Evolutionary conservation across 2,888 invertebrate species (phyloP), one percentile per base, ranked within the genome.

Genomic region (Ochropacha duplaris): DNA sequence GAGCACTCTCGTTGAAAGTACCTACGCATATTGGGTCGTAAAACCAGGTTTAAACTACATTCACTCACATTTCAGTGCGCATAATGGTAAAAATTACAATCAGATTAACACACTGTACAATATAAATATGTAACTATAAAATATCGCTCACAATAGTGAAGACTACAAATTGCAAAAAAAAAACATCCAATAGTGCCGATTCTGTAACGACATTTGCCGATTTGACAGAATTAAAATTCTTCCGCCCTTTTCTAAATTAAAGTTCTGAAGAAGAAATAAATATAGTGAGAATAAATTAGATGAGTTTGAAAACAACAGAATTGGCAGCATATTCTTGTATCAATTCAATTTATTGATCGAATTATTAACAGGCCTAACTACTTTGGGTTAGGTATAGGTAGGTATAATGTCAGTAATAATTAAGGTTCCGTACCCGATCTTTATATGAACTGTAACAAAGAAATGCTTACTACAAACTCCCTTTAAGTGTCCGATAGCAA

Each of bases 41-140:
- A 74, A 75, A 62, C 68, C 51, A 54, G 44, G 36, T 50, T 44
- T 52, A 56, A n/a, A 55, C 65, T 60, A 69, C 73, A 72, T 76
- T 74, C 75, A 72, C 76, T 70, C 59, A 58, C 44, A 54, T 66
- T 64, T 58, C 57, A 57, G 55, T 61, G 55, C 56, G 60, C 65
- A 66, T 61, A 65, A 65, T 62, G 56, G 58, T 61, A 55, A 54
- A 63, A 65, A 63, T 67, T 67, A 66, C 52, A 54, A 39, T 36
- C 54, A 22, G 12, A 22, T 31, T 55, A 61, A 56, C 57, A 44
- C 57, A 56, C 59, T 61, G 57, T 55, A 54, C 57, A 55, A 58
- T 57, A n/a, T n/a, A n/a, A n/a, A n/a, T n/a, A n/a, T n/a, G n/a
- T n/a, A n/a, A 56, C 59, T 61, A 56, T 55, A 54, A 56, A 55